Conservation (phyloP, 35 echinoderm and acorn worm species). For the Heliocidaris tuberculata region DNA sequence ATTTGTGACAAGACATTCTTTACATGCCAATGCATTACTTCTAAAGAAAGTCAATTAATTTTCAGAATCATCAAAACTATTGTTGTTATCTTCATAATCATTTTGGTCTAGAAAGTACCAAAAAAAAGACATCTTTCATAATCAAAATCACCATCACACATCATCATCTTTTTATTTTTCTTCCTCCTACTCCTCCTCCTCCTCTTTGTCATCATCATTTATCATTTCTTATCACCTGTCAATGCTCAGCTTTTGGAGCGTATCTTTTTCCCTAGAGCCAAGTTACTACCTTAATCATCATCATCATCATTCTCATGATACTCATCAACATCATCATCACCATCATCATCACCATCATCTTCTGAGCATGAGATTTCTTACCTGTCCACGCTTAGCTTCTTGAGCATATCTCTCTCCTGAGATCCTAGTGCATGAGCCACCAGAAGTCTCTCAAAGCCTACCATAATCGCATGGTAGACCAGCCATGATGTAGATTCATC, state of each 20-base stretch:
- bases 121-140: neutral
- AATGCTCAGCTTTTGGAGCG: too few relatives aligned
- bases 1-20: too few relatives aligned
- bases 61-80: too few relatives aligned
- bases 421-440: slow-evolving; percentile 64
- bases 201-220: neutral
- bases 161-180: neutral
- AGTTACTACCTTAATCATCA: neutral
- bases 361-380: neutral
- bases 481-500: slow-evolving; percentile 78
- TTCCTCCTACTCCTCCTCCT: neutral
- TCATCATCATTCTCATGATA: neutral
- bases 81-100: too few relatives aligned
- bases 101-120: too few relatives aligned
- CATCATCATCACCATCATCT: neutral
- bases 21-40: too few relatives aligned
- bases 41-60: too few relatives aligned
- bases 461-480: slow-evolving; percentile 83
- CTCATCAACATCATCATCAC: neutral
- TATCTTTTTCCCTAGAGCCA: too few relatives aligned
- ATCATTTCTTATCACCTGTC: neutral
- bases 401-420: slow-evolving; percentile 74
- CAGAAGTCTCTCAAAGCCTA: slow-evolving; percentile 86
- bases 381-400: slow-evolving; percentile 88
- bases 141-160: neutral